phyloP scores from a whole-genome alignment of 2,888 invertebrate genomes.

The Melanostoma scalare region DNA sequence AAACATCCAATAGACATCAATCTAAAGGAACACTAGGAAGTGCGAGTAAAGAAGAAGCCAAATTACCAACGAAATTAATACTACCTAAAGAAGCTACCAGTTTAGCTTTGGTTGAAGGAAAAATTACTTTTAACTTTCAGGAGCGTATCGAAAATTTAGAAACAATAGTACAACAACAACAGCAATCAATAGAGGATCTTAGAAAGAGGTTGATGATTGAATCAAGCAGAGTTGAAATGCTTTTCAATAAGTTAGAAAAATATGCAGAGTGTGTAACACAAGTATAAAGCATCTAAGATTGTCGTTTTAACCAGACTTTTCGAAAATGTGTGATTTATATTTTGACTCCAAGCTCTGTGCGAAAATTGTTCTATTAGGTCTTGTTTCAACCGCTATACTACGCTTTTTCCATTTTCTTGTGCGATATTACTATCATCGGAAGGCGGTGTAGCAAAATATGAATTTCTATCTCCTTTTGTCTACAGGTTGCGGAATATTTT shows the following conservation, averaged over 20 bases:
- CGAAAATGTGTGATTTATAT: too few species aligned
- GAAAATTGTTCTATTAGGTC: too few species aligned
- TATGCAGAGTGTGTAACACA: constrained; percentile 88
- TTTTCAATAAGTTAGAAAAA: constrained; percentile 87
- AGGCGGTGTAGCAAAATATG: too few species aligned
- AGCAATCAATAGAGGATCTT: constrained; percentile 86
- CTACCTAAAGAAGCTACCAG: constrained; percentile 24
- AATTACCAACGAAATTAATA: constrained; percentile 40
- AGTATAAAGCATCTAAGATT: constrained; percentile 82
- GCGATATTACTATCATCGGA: too few species aligned
- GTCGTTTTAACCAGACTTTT: too few species aligned
- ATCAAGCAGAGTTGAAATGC: constrained; percentile 85
- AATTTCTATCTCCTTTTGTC: too few species aligned
- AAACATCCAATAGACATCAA: constrained; percentile 79
- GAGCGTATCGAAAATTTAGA: constrained; percentile 80
- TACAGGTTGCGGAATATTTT: too few species aligned
- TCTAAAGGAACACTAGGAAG: constrained; percentile 67
- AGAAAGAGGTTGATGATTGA: constrained; percentile 85
- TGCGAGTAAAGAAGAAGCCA: constrained; percentile 42
- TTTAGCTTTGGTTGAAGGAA: constrained; percentile 53
- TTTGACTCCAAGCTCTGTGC: too few species aligned
- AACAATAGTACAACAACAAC: constrained; percentile 79
- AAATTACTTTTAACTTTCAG: constrained; percentile 79
- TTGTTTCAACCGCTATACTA: too few species aligned
- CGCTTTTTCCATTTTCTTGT: too few species aligned